Conservation (phyloP, 2,888 invertebrate genomes). For the Tachina lurida region DNA sequence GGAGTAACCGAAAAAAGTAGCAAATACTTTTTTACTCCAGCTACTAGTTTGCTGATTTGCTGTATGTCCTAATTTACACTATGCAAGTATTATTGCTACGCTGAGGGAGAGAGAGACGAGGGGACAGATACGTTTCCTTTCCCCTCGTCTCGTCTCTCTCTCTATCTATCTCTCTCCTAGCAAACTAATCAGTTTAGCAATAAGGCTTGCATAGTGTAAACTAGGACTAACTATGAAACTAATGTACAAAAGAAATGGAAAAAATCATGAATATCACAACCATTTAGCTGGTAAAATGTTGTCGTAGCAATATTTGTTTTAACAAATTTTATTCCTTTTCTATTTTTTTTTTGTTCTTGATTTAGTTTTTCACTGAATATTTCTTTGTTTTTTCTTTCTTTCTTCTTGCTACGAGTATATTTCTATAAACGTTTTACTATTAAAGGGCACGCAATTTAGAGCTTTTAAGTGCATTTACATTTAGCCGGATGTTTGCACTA, state of each 20-base stretch:
- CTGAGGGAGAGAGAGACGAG: too few relatives aligned
- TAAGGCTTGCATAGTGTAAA: too few relatives aligned
- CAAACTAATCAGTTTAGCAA: too few relatives aligned
- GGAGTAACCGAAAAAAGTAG: neutral
- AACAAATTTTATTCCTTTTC: constrained; percentile 49
- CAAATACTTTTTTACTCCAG: neutral
- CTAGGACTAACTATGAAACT: neutral
- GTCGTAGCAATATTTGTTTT: constrained; percentile 66
- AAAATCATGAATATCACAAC: constrained; percentile 50
- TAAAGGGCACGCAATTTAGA: constrained; percentile 70
- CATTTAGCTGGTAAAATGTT: constrained; percentile 51
- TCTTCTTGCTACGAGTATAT: constrained; percentile 6
- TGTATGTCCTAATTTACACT: too few relatives aligned
- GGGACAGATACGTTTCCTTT: too few relatives aligned
- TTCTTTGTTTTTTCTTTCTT: constrained; percentile 19
- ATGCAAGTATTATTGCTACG: too few relatives aligned
- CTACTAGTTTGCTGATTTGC: neutral
- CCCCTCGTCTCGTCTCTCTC: too few relatives aligned
- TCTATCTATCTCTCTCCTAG: too few relatives aligned
- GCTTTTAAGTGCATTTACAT: constrained; percentile 71
- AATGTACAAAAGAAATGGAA: constrained; percentile 10
- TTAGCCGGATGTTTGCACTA: constrained; percentile 72
- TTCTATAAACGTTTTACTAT: constrained; percentile 60
- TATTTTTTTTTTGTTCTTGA: constrained; percentile 25
- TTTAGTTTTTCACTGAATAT: constrained; percentile 39